Evolutionary conservation across 2,888 invertebrate genomes (phyloP).

Genomic region (Prosopocoilus inquinatus): DNA sequence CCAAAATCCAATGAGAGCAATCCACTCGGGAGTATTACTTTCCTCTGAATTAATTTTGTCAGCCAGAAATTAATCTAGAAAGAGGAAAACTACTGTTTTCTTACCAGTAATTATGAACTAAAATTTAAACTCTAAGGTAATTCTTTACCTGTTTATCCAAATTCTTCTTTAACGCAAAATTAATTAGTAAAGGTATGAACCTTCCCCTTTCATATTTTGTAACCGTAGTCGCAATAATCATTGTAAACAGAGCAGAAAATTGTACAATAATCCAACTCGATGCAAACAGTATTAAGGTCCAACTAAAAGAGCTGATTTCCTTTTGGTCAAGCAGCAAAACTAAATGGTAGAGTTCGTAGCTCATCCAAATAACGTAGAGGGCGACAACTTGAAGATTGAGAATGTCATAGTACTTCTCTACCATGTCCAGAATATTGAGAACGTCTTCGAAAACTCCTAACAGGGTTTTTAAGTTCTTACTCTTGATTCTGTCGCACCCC

Average conservation of each 20-base stretch:
- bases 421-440: not conserved
- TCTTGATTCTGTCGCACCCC: not conserved
- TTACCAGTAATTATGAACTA: too few species aligned
- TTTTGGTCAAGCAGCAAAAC: constrained; percentile 12
- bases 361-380: constrained; percentile 15
- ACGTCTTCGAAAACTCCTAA: constrained; percentile 2
- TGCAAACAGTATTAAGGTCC: constrained; percentile 11
- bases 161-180: constrained; percentile 2
- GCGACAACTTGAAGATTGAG: constrained; percentile 10
- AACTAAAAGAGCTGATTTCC: constrained; percentile 9
- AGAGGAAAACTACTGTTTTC: too few species aligned
- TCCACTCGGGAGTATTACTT: not conserved
- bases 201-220: not conserved
- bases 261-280: constrained; percentile 5
- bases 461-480: not conserved
- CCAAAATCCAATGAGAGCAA: constrained; percentile 11
- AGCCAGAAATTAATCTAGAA: not conserved
- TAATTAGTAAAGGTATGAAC: constrained; percentile 11
- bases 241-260: constrained; percentile 3
- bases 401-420: constrained; percentile 8
- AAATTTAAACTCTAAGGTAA: not conserved
- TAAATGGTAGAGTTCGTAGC: constrained; percentile 19
- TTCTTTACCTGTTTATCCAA: constrained; percentile 1
- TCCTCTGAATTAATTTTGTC: constrained; percentile 1
- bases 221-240: constrained; percentile 8